Conservation (phyloP, 2,888 invertebrate species). For the Drosophila phalerata region DNA sequence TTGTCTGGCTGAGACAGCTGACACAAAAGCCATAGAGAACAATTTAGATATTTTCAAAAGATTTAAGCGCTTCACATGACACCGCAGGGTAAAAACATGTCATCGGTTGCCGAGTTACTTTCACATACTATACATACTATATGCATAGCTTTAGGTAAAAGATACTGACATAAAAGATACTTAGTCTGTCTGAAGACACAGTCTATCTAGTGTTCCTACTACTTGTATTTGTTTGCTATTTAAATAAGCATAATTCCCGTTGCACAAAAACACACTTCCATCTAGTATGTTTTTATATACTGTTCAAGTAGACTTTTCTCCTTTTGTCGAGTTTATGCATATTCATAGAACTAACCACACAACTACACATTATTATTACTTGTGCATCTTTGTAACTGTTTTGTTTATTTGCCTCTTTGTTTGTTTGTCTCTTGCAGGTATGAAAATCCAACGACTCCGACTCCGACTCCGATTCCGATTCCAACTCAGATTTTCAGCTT, state of each 20-base stretch:
- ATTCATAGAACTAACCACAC: constrained; percentile 67
- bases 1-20: constrained; percentile 72
- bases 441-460: constrained; percentile 33
- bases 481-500: constrained; percentile 21
- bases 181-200: neutral
- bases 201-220: constrained; percentile 1
- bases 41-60: constrained; percentile 78
- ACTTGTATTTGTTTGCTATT: constrained; percentile 69
- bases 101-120: constrained; percentile 61
- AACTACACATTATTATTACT: constrained; percentile 65
- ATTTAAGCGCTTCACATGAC: constrained; percentile 68
- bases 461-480: constrained; percentile 22
- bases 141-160: constrained; percentile 39
- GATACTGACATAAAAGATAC: constrained; percentile 31
- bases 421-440: constrained; percentile 69
- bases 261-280: constrained; percentile 36
- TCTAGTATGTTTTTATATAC: constrained; percentile 14
- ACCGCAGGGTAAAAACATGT: constrained; percentile 63
- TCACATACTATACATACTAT: neutral
- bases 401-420: constrained; percentile 52
- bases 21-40: constrained; percentile 78
- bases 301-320: neutral
- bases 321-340: constrained; percentile 49
- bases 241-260: constrained; percentile 73
- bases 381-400: constrained; percentile 21